Percentiles rank a stretch among this genome's conserved stretches.
Conservation (phyloP, 2,888 invertebrate species). For the Drosophila paranaensis region DNA sequence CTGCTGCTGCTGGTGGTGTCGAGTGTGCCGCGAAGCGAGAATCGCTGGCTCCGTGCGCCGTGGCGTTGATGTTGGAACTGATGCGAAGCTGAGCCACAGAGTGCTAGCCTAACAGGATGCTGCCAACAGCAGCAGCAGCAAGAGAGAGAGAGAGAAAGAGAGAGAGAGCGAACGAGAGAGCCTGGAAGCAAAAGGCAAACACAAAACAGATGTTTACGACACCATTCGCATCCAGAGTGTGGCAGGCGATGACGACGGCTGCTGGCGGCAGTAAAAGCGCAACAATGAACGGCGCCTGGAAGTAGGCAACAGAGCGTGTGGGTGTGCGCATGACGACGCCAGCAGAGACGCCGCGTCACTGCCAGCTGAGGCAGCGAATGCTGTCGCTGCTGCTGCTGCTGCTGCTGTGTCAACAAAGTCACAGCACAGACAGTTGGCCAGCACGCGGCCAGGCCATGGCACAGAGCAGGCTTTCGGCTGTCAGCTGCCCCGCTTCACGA, state of each 20-base stretch:
- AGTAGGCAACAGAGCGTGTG: constrained; percentile 68
- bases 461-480: constrained; percentile 4
- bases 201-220: constrained; percentile 73
- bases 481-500: not conserved
- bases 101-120: constrained; percentile 40
- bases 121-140: constrained; percentile 7
- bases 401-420: constrained; percentile 52
- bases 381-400: constrained; percentile 1
- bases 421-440: constrained; percentile 52
- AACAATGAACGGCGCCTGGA: constrained; percentile 74
- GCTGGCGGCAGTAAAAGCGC: constrained; percentile 68
- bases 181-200: constrained; percentile 72
- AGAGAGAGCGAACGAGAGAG: constrained; percentile 23
- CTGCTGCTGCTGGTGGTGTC: constrained; percentile 17
- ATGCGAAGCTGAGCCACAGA: constrained; percentile 14
- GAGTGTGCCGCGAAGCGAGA: constrained; percentile 40
- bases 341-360: constrained; percentile 17
- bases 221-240: constrained; percentile 5
- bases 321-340: constrained; percentile 68
- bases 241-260: not conserved
- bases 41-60: constrained; percentile 64
- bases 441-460: constrained; percentile 34
- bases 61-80: constrained; percentile 79
- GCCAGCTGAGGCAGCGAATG: constrained; percentile 1
- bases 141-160: constrained; percentile 1